These are phyloP conservation scores for Melieria omissa DNA, from an alignment of 2,888 invertebrate species.

Conservation along the genomic window DNA sequence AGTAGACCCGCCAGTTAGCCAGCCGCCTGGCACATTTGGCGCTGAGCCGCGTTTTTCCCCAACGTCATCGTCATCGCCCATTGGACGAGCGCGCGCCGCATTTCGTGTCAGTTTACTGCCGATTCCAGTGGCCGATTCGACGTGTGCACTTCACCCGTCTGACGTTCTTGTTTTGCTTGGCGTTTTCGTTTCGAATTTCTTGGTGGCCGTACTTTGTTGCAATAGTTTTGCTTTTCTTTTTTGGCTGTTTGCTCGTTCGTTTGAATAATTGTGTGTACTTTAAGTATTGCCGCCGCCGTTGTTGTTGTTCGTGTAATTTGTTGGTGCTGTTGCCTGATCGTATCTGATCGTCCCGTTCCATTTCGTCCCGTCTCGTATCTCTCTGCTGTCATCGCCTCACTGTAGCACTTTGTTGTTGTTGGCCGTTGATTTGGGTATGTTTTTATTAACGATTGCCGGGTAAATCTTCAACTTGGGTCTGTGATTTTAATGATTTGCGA, in stretches of 20 bases:
- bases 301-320: slow-evolving; percentile 4
- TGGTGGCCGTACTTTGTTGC: no score
- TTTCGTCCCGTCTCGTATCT: neutral
- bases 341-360: neutral
- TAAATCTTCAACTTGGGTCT: neutral
- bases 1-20: neutral
- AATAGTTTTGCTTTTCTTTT: no score
- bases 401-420: no score
- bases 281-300: neutral
- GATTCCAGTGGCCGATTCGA: no score
- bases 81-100: no score
- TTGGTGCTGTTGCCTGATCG: neutral
- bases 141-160: neutral
- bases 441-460: no score
- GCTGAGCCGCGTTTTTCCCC: neutral
- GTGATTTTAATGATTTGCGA: slow-evolving; percentile 20
- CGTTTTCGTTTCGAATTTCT: no score
- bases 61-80: neutral
- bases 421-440: no score
- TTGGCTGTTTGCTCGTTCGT: no score
- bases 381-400: no score
- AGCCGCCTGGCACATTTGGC: neutral
- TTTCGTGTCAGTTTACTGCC: no score
- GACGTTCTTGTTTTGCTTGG: neutral
- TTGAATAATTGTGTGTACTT: no score